Evolutionary conservation across 2,888 invertebrate genomes (phyloP).

Genomic region (Buathra laborator): DNA sequence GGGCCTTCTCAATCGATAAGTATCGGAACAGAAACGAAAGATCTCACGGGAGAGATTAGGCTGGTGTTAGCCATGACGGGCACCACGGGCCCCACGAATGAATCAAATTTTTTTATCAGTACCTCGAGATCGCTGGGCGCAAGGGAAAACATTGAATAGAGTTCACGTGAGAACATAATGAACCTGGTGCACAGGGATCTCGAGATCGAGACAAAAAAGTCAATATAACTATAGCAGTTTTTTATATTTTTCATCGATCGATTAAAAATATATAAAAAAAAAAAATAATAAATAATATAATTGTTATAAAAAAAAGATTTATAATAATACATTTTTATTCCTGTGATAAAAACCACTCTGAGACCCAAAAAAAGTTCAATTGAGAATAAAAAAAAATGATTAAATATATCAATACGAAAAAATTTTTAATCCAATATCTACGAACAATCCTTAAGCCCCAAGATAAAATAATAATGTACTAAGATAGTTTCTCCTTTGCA

Average conservation of each 20-base stretch:
- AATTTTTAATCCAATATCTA: neutral
- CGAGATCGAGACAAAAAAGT: neutral
- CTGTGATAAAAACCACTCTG: no score
- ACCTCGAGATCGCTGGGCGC: constrained; percentile 33
- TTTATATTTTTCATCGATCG: no score
- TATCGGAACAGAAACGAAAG: constrained; percentile 63
- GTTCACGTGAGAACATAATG: neutral
- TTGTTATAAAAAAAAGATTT: no score
- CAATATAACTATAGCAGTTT: no score
- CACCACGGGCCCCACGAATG: constrained; percentile 7
- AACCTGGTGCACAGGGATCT: neutral
- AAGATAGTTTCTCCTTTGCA: neutral
- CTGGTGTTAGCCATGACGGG: constrained; percentile 28
- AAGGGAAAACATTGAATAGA: constrained; percentile 6
- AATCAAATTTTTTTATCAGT: constrained; percentile 54
- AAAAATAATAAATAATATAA: no score
- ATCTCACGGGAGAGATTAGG: constrained; percentile 54
- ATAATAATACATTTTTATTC: no score
- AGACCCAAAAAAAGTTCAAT: no score
- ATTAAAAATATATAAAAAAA: no score
- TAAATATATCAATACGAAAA: no score
- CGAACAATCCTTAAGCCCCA: neutral
- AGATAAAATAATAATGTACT: neutral
- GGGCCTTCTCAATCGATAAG: constrained; percentile 57
- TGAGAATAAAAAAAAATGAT: no score